phyloP scores from a whole-genome alignment of 2,797 vertebrate species.

The Catostomus latipinnis region DNA sequence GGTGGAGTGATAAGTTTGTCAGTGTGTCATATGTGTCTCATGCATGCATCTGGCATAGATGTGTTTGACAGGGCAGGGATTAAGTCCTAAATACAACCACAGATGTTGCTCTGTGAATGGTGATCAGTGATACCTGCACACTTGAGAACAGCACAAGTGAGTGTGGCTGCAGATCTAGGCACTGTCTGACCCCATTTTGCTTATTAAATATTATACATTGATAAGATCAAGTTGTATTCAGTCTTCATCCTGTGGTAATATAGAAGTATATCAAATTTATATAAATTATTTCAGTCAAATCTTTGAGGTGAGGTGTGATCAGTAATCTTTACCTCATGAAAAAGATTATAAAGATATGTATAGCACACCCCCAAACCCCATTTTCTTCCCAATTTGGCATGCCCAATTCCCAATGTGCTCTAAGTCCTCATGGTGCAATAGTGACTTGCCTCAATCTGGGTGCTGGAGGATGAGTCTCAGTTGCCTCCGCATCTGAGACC shows the following conservation, averaged over 20 bases:
- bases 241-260: background rate
- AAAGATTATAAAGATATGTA: too few relatives aligned
- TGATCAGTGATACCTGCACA: conserved; percentile 10
- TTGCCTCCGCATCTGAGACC: too few relatives aligned
- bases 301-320: background rate
- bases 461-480: too few relatives aligned
- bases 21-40: conserved; percentile 61
- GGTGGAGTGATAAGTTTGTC: conserved; percentile 64
- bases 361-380: too few relatives aligned
- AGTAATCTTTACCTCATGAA: too few relatives aligned
- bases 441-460: too few relatives aligned
- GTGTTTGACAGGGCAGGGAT: conserved; percentile 68
- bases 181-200: background rate
- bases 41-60: conserved; percentile 50
- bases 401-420: too few relatives aligned
- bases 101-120: conserved; percentile 53
- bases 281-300: too few relatives aligned
- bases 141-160: background rate
- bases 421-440: too few relatives aligned
- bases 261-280: background rate
- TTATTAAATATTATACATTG: background rate
- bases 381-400: too few relatives aligned
- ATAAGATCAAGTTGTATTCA: background rate
- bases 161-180: background rate
- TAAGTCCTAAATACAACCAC: conserved; percentile 69